phyloP scores from a whole-genome alignment of 1,140 invertebrate genomes.

The Samia ricini region DNA sequence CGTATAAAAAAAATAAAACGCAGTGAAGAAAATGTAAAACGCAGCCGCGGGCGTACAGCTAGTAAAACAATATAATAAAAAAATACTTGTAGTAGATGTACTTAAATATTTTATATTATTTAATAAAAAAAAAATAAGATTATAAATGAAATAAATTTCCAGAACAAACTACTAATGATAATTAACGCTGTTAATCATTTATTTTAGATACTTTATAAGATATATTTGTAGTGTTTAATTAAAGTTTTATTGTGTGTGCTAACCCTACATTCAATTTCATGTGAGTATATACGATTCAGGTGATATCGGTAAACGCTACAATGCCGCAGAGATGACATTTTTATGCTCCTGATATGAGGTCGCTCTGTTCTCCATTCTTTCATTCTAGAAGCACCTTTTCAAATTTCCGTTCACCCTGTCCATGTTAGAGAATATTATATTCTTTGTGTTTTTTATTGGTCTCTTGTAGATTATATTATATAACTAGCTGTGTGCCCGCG shows the following conservation, averaged over 20 bases:
- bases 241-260: conserved; percentile 10
- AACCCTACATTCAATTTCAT: conserved; percentile 17
- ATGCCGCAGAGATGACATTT: conserved; percentile 31
- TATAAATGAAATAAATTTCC: too few species aligned
- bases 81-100: too few species aligned
- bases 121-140: too few species aligned
- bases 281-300: conserved; percentile 21
- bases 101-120: too few species aligned
- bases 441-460: background rate
- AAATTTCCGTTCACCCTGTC: conserved; percentile 52
- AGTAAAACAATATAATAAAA: too few species aligned
- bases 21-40: too few species aligned
- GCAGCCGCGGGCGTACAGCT: too few species aligned
- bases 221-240: background rate
- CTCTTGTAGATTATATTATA: too few species aligned
- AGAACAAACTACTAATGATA: too few species aligned
- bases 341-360: conserved; percentile 34
- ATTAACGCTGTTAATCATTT: too few species aligned
- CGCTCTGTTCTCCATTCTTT: conserved; percentile 30
- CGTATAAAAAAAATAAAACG: too few species aligned
- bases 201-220: background rate
- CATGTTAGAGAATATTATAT: conserved; percentile 16
- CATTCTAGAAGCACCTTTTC: conserved; percentile 35
- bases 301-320: conserved; percentile 32
- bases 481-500: too few species aligned